Conservation (phyloP, 2,113 vertebrate species). For the Centropus bengalensis region DNA sequence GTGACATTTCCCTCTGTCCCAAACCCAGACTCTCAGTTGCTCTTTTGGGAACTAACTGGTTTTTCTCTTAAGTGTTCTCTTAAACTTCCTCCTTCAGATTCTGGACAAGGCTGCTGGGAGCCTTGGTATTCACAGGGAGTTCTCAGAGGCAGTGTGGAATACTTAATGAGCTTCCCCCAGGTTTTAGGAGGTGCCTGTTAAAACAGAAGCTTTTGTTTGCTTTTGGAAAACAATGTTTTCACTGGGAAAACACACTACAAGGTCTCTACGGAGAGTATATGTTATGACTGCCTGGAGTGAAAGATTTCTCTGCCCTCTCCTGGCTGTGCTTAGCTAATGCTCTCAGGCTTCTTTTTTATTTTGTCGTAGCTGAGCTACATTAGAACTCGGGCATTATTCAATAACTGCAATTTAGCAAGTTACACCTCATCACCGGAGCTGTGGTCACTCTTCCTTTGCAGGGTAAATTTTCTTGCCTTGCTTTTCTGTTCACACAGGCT, state of each 20-base stretch:
- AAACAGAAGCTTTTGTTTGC: neutral
- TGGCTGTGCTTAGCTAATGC: neutral
- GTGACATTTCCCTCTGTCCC: neutral
- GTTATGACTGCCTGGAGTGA: neutral
- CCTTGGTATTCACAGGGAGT: neutral
- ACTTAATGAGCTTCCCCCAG: neutral
- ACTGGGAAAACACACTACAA: neutral
- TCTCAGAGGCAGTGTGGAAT: neutral
- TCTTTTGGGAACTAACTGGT: neutral
- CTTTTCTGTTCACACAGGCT: rapidly evolving
- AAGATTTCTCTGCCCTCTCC: neutral
- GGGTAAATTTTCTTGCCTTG: neutral
- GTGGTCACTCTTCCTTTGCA: neutral
- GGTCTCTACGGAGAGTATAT: neutral
- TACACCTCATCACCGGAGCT: neutral
- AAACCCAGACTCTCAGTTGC: neutral
- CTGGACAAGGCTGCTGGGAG: neutral
- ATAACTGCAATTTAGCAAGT: neutral
- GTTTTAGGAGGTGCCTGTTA: neutral
- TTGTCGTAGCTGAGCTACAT: neutral
- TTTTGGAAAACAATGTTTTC: neutral
- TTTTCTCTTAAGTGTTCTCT: neutral
- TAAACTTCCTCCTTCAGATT: neutral
- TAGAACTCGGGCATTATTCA: neutral
- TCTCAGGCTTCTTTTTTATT: neutral